Evolutionary conservation across 1,140 invertebrate species (phyloP), one percentile per base, ranked within the genome.

Genomic region (Cyphomyrmex costatus): DNA sequence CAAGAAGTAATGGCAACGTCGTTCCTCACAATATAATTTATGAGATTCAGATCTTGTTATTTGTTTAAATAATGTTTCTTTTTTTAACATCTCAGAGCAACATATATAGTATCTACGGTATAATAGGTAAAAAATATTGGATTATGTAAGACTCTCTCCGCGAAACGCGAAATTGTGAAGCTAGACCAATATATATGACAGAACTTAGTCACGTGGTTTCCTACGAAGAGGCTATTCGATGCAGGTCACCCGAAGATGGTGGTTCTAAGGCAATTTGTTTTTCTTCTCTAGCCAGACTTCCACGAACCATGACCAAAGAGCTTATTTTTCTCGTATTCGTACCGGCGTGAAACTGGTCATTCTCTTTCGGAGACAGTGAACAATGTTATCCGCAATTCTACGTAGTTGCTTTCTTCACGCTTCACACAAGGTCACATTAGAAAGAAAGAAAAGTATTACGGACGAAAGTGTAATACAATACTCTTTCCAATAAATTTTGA

Each of bases 371-470:
- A 89, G 90, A 92, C 92, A 91, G 92, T 93, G 92, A 94, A 88
- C 92, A 92, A 93, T 93, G 93, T 91, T 87, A 86, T 70, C 90
- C 88, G 92, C 90, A 90, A 88, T 87, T 86, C 77, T 63, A 68
- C 65, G 33, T 80, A 77, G 27, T 49, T 60, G 49, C 56, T 33
- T 86, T 88, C 86, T 56, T 83, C 60, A 83, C 68, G 79, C 79
- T 49, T 74, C n/a, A 27, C 53, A 42, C 68, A 60, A 83, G 79
- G 51, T 74, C 78, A 68, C 49, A 33, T 36, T 58, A 73, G 16
- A 3, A 19, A 0, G 33, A 2, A 46, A 46, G 14, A 6, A n/a
- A 68, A 21, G 16, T 36, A 65, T 8, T n/a, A n/a, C n/a, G n/a
- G n/a, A n/a, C n/a, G n/a, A 42, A 8, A 42, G 36, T 8, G 10